Conservation (phyloP, 2,888 invertebrate genomes). For the Acanthococcus lagerstroemiae region DNA sequence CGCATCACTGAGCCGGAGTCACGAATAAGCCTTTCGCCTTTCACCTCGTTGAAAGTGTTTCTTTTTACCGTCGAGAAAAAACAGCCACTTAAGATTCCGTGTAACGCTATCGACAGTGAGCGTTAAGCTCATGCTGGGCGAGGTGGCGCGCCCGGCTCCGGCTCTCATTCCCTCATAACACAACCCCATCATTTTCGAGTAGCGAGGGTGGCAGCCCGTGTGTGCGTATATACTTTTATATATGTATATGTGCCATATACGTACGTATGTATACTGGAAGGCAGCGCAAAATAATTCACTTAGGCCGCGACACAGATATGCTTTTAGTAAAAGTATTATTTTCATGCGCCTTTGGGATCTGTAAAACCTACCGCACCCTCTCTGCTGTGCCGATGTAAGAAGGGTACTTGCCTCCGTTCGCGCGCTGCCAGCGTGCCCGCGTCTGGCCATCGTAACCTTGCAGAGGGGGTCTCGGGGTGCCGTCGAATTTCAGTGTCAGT, state of each 20-base stretch:
- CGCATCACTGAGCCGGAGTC: no score
- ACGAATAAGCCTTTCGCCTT: no score
- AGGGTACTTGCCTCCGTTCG: neutral
- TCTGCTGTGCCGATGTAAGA: neutral
- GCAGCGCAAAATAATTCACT: constrained; percentile 34
- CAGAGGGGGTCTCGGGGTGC: neutral
- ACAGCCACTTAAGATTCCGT: constrained; percentile 8
- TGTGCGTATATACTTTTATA: neutral
- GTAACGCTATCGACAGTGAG: neutral
- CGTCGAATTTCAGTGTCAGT: constrained; percentile 6
- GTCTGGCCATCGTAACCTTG: neutral
- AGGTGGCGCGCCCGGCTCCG: neutral
- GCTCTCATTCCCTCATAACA: neutral
- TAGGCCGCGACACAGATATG: constrained; percentile 39
- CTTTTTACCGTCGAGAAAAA: neutral
- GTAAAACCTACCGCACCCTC: constrained; percentile 11
- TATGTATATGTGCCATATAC: neutral
- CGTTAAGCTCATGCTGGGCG: neutral
- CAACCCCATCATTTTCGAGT: neutral
- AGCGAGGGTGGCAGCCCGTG: neutral
- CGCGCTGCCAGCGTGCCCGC: neutral
- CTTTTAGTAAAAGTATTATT: constrained; percentile 40
- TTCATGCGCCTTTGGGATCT: constrained; percentile 37
- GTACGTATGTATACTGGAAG: constrained; percentile 19
- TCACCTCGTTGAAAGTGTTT: neutral